These are phyloP conservation scores for Scartelaos histophorus DNA, from an alignment of 2,113 vertebrate species.

Conservation along the genomic window DNA sequence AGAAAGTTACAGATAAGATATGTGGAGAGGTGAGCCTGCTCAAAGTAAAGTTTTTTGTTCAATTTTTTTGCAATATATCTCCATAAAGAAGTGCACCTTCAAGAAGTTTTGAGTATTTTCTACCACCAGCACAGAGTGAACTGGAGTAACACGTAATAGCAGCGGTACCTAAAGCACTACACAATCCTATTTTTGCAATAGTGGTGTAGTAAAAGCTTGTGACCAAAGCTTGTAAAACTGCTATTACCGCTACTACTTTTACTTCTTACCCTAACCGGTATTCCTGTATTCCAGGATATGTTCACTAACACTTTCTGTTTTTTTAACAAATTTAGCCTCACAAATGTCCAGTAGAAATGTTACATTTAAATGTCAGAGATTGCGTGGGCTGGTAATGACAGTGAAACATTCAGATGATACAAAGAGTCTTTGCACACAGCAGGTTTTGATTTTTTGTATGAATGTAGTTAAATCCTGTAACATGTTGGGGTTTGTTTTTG, in stretches of 20 bases:
- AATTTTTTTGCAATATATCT: too few species aligned
- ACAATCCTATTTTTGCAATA: not conserved
- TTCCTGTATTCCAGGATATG: not conserved
- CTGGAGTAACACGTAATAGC: not conserved
- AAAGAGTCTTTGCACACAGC: not conserved
- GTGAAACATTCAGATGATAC: conserved; percentile 18
- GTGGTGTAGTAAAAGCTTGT: too few species aligned
- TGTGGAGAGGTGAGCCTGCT: not conserved
- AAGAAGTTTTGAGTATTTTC: too few species aligned
- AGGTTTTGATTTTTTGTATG: conserved; percentile 9
- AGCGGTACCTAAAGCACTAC: not conserved
- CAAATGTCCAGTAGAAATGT: conserved; percentile 9
- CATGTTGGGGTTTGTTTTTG: conserved; percentile 22
- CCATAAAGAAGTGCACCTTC: too few species aligned
- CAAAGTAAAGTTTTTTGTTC: too few species aligned
- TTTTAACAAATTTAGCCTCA: not conserved
- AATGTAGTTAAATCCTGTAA: not conserved
- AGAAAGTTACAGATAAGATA: too few species aligned
- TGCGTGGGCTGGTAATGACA: conserved; percentile 35
- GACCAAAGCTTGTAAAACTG: too few species aligned
- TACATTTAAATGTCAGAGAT: conserved; percentile 48
- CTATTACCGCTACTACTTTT: conserved; percentile 1
- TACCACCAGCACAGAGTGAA: too few species aligned
- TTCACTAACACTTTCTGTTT: not conserved
- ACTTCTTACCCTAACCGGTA: not conserved